Percentiles rank a stretch among this genome's conserved stretches.
These are phyloP conservation scores for Pituophis catenifer DNA, from an alignment of 2,113 vertebrate species.

Conservation along the genomic window DNA sequence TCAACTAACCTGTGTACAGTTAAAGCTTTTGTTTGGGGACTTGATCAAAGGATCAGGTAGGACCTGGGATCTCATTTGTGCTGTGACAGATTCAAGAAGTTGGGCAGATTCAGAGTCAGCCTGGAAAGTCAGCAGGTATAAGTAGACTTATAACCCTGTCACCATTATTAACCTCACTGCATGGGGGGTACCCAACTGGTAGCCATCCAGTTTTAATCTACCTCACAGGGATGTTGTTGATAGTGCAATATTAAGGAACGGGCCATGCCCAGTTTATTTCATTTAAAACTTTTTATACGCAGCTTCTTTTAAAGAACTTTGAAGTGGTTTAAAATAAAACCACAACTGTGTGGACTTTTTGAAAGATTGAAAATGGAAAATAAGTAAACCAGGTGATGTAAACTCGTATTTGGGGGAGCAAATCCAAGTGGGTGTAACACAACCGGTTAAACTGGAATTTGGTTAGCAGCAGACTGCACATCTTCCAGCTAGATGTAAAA, in stretches of 20 bases:
- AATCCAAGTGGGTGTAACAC: not conserved
- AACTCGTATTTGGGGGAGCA: not conserved
- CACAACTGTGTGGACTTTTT: not conserved
- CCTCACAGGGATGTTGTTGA: not conserved
- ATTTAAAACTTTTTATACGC: not conserved
- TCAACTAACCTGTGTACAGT: not conserved
- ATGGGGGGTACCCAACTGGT: not conserved
- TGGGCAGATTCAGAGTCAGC: not conserved
- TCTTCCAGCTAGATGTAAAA: conserved; percentile 1
- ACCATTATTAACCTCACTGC: not conserved
- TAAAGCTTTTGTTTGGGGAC: not conserved
- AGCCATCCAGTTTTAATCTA: not conserved
- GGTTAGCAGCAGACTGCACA: conserved; percentile 8
- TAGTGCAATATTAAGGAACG: not conserved
- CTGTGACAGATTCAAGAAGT: not conserved
- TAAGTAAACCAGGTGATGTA: not conserved
- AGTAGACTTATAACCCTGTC: not conserved
- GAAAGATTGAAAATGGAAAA: not conserved
- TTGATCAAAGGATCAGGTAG: not conserved
- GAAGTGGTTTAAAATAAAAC: not conserved
- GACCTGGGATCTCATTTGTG: not conserved
- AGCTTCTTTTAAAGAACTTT: not conserved
- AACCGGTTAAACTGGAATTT: not conserved
- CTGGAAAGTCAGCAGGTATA: not conserved
- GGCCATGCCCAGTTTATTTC: not conserved